Base-by-base conservation (phyloP, 2,797 vertebrate genomes). In the Glyptemys insculpta region DNA sequence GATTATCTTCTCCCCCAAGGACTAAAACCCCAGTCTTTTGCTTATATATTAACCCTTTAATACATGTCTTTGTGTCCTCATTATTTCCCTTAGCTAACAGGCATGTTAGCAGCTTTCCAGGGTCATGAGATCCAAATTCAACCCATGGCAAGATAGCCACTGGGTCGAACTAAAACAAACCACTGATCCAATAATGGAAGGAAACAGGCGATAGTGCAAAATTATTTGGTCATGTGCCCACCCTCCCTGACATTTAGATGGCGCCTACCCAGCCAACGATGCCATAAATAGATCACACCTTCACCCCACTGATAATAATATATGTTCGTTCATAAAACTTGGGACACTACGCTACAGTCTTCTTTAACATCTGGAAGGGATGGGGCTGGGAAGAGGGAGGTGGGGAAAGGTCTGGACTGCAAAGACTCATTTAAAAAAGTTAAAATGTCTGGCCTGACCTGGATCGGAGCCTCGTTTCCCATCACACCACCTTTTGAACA, bases 61-160 rank as follows among this genome's bases (percentile, higher is more conserved):
- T 37, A 91, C 96, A 96, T 83, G 96, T 94, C 25, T 62, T 6
- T 25, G 25, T 96, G 94, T 74, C 89, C 92, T 41, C 44, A 18
- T 89, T 76, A 47, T 72, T 76, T 80, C 50, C 81, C 86, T 80
- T 80, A 89, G 37, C 91, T 0, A 0, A 50, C 34, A 34, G 29
- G 52, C 11, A 49, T 49, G 44, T 78, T 86, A 19, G 41, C 59
- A 47, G 56, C 29, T 41, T 18, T 29, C 0, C 0, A 83, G 89
- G 37, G 7, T 19, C 50, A 53, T 31, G 79, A 92, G 54, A 81
- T 44, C 81, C 88, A 62, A 5, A 41, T 18, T 78, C 74, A 78
- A 15, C 74, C 74, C 44, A 49, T 65, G 23, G 49, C 27, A 50
- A 72, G 15, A 15, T 56, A 54, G 44, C 74, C 29, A 54, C 27